phyloP scores from a whole-genome alignment of 2,797 vertebrate genomes.

The Chiloscyllium punctatum region DNA sequence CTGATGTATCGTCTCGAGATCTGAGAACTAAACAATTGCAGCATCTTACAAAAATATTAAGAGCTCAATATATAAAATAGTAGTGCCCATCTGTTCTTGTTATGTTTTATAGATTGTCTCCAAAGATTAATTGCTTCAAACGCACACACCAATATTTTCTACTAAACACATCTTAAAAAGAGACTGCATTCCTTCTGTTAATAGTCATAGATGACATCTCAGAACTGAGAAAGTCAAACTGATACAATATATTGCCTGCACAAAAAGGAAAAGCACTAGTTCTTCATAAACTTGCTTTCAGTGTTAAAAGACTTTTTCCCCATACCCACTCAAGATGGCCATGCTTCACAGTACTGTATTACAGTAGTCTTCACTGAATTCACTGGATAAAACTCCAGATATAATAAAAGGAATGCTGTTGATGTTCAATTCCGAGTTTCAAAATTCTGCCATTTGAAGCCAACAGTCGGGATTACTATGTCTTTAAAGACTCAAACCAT shows the following conservation, averaged over 20 bases:
- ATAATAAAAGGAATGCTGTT: conserved; percentile 37
- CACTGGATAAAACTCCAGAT: conserved; percentile 38
- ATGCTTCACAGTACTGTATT: conserved; percentile 37
- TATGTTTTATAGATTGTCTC: conserved; percentile 37
- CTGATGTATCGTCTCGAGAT: background rate
- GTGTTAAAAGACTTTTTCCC: conserved; percentile 24
- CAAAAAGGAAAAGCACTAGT: background rate
- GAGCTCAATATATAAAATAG: conserved; percentile 35
- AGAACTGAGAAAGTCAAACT: conserved; percentile 22
- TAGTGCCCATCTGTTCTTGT: conserved; percentile 36
- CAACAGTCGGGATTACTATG: conserved; percentile 32
- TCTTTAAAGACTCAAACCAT: conserved; percentile 29
- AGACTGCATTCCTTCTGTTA: conserved; percentile 27
- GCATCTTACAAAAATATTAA: conserved; percentile 35
- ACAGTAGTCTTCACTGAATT: conserved; percentile 33
- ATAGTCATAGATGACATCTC: conserved; percentile 5
- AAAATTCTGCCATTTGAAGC: conserved; percentile 37
- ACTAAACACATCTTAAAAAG: conserved; percentile 25
- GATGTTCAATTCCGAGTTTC: conserved; percentile 26
- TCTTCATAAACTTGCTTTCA: conserved; percentile 28
- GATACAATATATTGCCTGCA: background rate
- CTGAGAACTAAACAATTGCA: conserved; percentile 33
- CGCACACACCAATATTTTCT: conserved; percentile 22
- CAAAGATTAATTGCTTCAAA: conserved; percentile 36
- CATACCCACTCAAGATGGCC: conserved; percentile 16